These are phyloP conservation scores for Manacus vitellinus DNA, from an alignment of 2,113 vertebrate genomes.

Conservation along the genomic window DNA sequence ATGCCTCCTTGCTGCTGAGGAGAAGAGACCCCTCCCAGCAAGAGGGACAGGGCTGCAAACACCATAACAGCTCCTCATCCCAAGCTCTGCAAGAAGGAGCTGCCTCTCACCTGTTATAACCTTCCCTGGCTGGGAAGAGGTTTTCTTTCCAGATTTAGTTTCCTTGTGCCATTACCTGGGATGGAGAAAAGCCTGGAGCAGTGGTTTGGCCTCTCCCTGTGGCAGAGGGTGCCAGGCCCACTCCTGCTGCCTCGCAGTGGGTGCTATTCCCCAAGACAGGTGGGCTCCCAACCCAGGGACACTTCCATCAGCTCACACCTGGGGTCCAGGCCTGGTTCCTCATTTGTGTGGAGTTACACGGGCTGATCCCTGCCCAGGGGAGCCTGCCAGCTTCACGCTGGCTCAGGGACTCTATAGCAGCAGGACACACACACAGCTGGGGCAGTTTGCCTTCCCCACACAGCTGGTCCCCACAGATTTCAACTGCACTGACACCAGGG, in stretches of 20 bases:
- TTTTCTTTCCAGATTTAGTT: neutral
- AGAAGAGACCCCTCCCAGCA: neutral
- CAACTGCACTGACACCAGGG: neutral
- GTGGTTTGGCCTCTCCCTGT: neutral
- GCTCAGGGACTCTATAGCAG: neutral
- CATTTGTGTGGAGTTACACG: neutral
- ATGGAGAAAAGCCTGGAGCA: neutral
- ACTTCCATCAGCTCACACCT: neutral
- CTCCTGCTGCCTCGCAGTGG: neutral
- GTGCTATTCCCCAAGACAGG: neutral
- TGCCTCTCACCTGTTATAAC: neutral
- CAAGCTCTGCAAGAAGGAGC: neutral
- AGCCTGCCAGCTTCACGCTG: neutral
- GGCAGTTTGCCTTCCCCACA: neutral
- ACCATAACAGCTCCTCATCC: neutral
- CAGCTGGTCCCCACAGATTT: neutral
- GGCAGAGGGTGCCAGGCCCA: neutral
- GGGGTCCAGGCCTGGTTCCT: neutral
- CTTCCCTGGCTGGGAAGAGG: neutral
- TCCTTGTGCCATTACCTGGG: neutral
- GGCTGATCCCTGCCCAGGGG: neutral
- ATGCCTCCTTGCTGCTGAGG: conserved; percentile 75
- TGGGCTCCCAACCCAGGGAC: neutral
- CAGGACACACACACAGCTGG: neutral
- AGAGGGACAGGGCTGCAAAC: neutral